Percentiles rank a stretch among this genome's conserved stretches.
Conservation (phyloP, 1,140 invertebrate genomes). For the Brachionus rubens region DNA sequence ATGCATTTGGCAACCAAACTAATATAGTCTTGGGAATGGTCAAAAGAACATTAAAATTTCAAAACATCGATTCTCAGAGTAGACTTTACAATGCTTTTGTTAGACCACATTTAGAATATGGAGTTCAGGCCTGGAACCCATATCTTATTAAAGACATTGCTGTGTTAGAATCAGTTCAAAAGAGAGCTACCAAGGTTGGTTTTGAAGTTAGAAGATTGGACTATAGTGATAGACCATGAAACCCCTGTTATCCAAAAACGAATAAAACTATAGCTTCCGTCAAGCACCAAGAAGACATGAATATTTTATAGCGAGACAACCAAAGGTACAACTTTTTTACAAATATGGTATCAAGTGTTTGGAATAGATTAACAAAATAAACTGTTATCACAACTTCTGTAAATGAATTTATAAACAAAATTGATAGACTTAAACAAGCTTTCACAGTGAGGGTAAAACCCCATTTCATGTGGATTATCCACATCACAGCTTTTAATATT, state of each 20-base stretch:
- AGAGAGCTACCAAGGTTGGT: neutral
- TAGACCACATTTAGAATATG: neutral
- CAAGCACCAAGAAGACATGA: neutral
- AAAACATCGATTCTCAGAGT: neutral
- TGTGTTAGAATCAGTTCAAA: neutral
- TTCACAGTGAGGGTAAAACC: neutral
- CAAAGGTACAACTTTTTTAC: too few species aligned
- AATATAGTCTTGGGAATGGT: neutral
- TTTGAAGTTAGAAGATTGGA: neutral
- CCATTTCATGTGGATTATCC: too few species aligned
- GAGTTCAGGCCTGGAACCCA: neutral
- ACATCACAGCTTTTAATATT: too few species aligned
- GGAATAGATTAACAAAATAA: too few species aligned
- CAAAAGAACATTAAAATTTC: neutral
- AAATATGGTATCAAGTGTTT: too few species aligned
- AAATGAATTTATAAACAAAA: neutral
- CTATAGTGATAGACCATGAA: neutral
- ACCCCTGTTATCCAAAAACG: neutral
- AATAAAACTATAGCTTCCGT: neutral
- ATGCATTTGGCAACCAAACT: neutral
- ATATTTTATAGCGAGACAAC: neutral
- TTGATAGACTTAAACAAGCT: neutral
- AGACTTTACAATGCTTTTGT: neutral
- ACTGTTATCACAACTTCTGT: too few species aligned
- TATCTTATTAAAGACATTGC: neutral